A percentile compares a stretch with the other conserved stretches of the same genome.
Conservation (phyloP, 2,113 vertebrate species). For the Saimiri boliviensis region DNA sequence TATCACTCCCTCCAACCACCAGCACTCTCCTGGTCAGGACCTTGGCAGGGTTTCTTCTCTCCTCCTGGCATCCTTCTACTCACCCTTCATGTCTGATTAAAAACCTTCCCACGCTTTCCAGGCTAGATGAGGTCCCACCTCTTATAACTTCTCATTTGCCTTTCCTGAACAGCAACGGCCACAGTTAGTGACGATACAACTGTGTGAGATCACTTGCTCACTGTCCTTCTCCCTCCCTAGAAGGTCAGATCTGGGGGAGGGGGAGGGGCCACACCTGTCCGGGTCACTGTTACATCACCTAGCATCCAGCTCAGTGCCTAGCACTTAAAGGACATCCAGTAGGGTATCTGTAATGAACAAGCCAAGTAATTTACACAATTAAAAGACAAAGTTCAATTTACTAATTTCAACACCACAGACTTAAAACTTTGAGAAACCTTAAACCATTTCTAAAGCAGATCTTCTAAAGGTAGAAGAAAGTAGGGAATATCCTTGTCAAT, state of each 20-base stretch:
- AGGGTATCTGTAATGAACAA: background rate
- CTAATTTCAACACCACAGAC: background rate
- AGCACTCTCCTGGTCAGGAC: background rate
- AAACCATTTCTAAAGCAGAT: background rate
- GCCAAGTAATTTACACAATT: background rate
- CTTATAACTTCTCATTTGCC: background rate
- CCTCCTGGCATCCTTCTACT: background rate
- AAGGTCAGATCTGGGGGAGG: fast-evolving
- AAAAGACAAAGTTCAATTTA: background rate
- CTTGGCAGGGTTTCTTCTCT: background rate
- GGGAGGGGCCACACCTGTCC: background rate
- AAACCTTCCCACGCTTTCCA: background rate
- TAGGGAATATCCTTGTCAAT: background rate
- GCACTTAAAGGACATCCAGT: background rate
- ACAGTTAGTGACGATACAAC: background rate
- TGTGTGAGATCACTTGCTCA: too few species aligned
- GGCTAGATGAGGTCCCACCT: background rate
- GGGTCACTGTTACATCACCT: background rate
- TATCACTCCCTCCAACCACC: background rate
- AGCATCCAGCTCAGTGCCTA: background rate
- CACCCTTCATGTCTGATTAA: background rate
- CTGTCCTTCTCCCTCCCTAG: background rate
- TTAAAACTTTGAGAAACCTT: background rate
- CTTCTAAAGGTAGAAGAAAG: background rate
- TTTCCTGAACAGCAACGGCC: background rate